phyloP scores from a whole-genome alignment of 2,888 invertebrate species.

The Machimus rusticus region DNA sequence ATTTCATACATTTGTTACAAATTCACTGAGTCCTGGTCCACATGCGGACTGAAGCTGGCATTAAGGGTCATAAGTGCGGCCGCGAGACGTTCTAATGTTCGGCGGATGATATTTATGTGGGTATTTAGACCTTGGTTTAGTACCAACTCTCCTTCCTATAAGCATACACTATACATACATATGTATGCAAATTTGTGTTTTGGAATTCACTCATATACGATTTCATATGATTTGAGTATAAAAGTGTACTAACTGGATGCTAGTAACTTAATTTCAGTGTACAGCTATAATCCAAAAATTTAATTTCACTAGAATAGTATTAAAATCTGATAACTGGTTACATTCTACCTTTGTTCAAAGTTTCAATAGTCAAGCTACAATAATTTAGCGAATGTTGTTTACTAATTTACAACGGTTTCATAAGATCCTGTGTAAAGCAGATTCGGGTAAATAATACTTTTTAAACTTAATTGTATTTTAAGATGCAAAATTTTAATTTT shows the following conservation, averaged over 20 bases:
- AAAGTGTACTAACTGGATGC: not conserved
- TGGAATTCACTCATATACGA: not conserved
- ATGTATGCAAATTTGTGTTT: not conserved
- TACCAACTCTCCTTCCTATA: not conserved
- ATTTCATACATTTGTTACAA: constrained; percentile 33
- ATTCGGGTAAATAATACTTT: too few species aligned
- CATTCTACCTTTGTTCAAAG: too few species aligned
- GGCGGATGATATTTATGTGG: not conserved
- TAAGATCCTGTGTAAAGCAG: too few species aligned
- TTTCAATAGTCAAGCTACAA: too few species aligned
- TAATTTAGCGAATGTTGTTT: too few species aligned
- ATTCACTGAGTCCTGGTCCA: not conserved
- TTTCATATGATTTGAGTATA: not conserved
- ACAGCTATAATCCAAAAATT: too few species aligned
- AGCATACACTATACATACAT: not conserved
- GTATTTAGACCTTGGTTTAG: not conserved
- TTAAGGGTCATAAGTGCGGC: not conserved
- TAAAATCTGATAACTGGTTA: too few species aligned
- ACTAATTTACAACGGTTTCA: too few species aligned
- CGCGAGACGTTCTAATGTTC: not conserved
- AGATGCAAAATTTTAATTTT: too few species aligned
- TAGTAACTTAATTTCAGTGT: not conserved
- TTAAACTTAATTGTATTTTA: too few species aligned
- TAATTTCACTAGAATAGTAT: too few species aligned
- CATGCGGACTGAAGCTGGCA: not conserved